Evolutionary conservation across 2,113 vertebrate genomes (phyloP).

Genomic region (Saimiri boliviensis): DNA sequence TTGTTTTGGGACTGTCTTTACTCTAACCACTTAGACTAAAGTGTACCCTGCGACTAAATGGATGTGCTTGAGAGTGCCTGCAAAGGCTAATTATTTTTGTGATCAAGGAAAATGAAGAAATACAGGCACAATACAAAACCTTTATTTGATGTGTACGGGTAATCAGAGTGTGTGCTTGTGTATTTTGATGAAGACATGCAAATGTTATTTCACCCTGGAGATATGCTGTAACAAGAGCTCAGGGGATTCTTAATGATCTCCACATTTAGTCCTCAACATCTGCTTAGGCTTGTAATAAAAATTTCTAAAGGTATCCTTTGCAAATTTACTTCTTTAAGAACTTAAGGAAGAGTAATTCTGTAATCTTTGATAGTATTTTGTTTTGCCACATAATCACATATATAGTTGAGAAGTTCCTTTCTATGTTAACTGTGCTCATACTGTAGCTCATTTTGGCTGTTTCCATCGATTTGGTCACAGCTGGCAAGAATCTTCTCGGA

Average conservation of each 20-base stretch:
- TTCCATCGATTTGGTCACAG: not conserved
- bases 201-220: not conserved
- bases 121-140: constrained; percentile 26
- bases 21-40: constrained; percentile 38
- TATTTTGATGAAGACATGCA: not conserved
- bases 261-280: not conserved
- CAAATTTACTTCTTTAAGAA: not conserved
- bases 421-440: not conserved
- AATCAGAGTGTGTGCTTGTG: not conserved
- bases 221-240: not conserved
- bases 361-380: not conserved
- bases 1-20: constrained; percentile 35
- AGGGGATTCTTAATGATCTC: not conserved
- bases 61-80: constrained; percentile 39
- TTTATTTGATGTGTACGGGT: not conserved
- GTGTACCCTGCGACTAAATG: not conserved
- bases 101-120: constrained; percentile 60
- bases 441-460: not conserved
- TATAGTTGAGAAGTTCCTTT: not conserved
- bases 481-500: not conserved
- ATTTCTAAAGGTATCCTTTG: not conserved
- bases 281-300: not conserved
- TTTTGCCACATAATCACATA: not conserved
- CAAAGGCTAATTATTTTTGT: constrained; percentile 59
- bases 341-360: not conserved